Evolutionary conservation across 2,113 vertebrate genomes (phyloP).

Genomic region (Oryzias celebensis): DNA sequence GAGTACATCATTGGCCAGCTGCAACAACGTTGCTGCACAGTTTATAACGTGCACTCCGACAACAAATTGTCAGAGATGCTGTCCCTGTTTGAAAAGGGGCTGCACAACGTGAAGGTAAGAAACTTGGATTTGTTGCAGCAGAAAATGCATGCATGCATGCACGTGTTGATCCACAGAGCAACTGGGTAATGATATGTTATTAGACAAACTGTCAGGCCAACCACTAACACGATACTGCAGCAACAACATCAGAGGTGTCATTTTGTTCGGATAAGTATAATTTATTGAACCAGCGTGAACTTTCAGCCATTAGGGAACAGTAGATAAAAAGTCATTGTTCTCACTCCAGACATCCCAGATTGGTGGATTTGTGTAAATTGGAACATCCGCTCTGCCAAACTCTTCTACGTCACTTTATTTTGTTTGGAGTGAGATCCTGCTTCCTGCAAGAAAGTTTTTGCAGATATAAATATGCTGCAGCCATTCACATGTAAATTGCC

Average conservation of each 20-base stretch:
- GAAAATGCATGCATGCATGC: neutral
- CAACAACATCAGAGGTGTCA: neutral
- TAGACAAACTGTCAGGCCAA: constrained; percentile 20
- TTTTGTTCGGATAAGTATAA: constrained; percentile 1
- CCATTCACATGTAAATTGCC: constrained; percentile 1
- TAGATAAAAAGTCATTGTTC: no score
- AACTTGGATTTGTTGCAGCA: neutral
- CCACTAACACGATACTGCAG: neutral
- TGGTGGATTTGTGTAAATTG: constrained; percentile 43
- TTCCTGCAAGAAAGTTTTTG: neutral
- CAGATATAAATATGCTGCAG: constrained; percentile 4
- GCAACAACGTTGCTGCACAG: constrained; percentile 91
- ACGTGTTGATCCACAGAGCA: neutral
- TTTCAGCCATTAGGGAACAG: no score
- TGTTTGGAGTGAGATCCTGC: constrained; percentile 1
- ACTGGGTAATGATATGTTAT: constrained; percentile 20
- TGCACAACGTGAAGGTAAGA: constrained; percentile 91
- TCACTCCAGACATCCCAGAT: neutral
- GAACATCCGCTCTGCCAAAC: constrained; percentile 20
- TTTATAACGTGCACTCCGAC: constrained; percentile 95
- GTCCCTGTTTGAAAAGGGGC: constrained; percentile 93
- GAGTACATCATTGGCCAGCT: constrained; percentile 95
- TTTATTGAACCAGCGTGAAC: no score
- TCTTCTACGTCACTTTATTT: constrained; percentile 10
- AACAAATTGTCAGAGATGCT: constrained; percentile 99